These are phyloP conservation scores for Meteorus colon DNA, from an alignment of 2,888 invertebrate genomes.

Conservation along the genomic window DNA sequence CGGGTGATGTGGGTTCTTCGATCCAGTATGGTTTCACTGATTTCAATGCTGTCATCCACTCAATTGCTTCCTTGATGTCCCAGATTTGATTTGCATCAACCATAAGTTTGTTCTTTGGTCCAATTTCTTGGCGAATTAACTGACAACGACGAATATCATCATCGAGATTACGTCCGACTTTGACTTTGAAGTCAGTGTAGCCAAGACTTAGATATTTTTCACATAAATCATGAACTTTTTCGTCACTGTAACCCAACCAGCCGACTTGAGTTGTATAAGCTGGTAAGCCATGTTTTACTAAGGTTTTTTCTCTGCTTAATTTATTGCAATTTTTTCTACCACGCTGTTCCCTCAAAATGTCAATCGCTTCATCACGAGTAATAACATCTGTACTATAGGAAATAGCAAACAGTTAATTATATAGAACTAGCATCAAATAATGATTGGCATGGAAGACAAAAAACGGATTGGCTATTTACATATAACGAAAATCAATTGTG, in stretches of 20 bases:
- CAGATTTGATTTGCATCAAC: constrained; percentile 93
- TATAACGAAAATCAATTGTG: constrained; percentile 88
- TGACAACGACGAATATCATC: constrained; percentile 84
- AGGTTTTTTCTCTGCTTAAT: constrained; percentile 77
- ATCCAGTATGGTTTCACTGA: constrained; percentile 89
- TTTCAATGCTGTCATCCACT: constrained; percentile 87
- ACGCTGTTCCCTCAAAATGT: constrained; percentile 78
- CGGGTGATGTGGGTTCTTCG: constrained; percentile 94
- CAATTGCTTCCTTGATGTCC: constrained; percentile 89
- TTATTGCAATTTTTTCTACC: constrained; percentile 73
- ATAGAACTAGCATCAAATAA: not conserved
- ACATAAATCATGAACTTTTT: constrained; percentile 81
- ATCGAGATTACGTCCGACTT: constrained; percentile 88
- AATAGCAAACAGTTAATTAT: not conserved
- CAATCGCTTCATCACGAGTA: constrained; percentile 87
- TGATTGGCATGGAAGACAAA: not conserved
- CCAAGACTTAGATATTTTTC: constrained; percentile 83
- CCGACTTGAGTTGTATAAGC: constrained; percentile 92
- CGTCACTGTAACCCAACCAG: constrained; percentile 91
- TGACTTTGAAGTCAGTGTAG: constrained; percentile 89
- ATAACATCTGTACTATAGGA: constrained; percentile 85
- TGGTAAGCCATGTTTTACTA: constrained; percentile 84
- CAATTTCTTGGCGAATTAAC: constrained; percentile 84
- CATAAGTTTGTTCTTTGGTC: constrained; percentile 86
- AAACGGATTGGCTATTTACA: constrained; percentile 66